Conservation (phyloP, 2,797 vertebrate species). For the Gallinago solitaria region DNA sequence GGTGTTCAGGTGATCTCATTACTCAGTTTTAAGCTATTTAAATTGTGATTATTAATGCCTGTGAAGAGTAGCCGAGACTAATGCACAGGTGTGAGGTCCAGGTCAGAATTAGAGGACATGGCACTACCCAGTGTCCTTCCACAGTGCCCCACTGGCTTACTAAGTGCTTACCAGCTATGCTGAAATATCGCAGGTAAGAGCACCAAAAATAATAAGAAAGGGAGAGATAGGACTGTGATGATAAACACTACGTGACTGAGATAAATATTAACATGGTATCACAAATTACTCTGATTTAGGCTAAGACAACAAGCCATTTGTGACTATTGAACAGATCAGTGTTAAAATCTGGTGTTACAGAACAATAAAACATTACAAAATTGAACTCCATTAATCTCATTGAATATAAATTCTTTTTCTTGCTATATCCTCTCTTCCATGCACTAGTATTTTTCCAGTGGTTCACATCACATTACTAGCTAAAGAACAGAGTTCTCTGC, state of each 20-base stretch:
- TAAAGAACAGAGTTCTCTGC: not conserved
- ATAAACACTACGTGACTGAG: not conserved
- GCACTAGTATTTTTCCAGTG: not conserved
- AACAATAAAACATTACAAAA: not conserved
- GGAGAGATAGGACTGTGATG: not conserved
- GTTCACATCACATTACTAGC: not conserved
- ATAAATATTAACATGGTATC: not conserved
- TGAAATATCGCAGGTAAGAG: not conserved
- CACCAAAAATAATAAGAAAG: not conserved
- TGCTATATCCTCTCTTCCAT: not conserved
- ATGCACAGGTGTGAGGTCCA: not conserved
- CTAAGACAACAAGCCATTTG: not conserved
- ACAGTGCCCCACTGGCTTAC: not conserved
- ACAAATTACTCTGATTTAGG: not conserved
- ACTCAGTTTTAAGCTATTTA: not conserved
- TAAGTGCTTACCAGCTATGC: not conserved
- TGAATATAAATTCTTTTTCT: not conserved
- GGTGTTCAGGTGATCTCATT: constrained; percentile 11
- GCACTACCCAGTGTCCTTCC: not conserved
- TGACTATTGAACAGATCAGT: not conserved
- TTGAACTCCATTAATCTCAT: constrained; percentile 6
- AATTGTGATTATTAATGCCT: not conserved
- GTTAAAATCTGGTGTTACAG: constrained; percentile 5
- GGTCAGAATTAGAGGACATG: not conserved
- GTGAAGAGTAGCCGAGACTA: not conserved